Conservation (phyloP, 1,140 invertebrate genomes). For the Danaus plexippus region DNA sequence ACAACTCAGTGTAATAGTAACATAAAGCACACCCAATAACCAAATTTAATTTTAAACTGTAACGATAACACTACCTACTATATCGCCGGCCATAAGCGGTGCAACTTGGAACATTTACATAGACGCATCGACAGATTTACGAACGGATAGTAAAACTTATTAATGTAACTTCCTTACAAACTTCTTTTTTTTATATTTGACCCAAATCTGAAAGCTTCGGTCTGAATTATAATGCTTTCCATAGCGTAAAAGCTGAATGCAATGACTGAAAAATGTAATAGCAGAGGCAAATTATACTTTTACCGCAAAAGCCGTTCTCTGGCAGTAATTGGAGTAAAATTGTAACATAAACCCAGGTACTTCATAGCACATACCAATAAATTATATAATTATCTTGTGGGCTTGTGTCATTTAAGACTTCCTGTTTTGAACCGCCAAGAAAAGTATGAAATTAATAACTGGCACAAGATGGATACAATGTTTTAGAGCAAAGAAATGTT, state of each 20-base stretch:
- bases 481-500: too few species aligned
- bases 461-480: too few species aligned
- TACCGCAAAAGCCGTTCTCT: conserved; percentile 22
- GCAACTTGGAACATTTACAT: conserved; percentile 17
- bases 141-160: conserved; percentile 18
- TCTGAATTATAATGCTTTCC: conserved; percentile 2
- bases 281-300: conserved; percentile 5
- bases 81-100: conserved; percentile 4
- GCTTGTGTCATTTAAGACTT: conserved; percentile 25
- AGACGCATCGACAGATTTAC: conserved; percentile 19
- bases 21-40: conserved; percentile 26
- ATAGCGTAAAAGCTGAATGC: too few species aligned
- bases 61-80: conserved; percentile 20
- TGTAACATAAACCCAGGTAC: conserved; percentile 18
- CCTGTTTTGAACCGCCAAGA: conserved; percentile 25
- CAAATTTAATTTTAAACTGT: conserved; percentile 30
- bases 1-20: conserved; percentile 26
- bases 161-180: conserved; percentile 23
- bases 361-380: conserved; percentile 18
- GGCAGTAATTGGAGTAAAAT: conserved; percentile 30
- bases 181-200: conserved; percentile 25
- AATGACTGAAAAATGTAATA: too few species aligned
- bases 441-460: conserved; percentile 3
- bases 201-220: conserved; percentile 19
- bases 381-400: conserved; percentile 31